Percentiles rank a stretch among this genome's conserved stretches.
These are phyloP conservation scores for Drosophila serrata DNA, from an alignment of 1,140 invertebrate species.

Conservation along the genomic window DNA sequence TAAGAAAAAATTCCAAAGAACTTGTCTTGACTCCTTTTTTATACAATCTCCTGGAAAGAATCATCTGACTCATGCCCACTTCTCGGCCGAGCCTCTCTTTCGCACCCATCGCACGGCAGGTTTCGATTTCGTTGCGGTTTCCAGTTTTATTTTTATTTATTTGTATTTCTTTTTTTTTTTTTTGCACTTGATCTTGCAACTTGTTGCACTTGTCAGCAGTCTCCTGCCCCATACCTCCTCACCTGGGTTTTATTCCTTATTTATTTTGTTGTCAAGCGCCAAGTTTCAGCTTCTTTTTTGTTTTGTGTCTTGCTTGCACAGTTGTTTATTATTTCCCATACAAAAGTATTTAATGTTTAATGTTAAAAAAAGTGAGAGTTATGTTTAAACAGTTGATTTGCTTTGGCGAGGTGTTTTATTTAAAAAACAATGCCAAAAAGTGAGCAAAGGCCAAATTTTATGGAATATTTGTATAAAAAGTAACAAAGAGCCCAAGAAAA, in stretches of 20 bases:
- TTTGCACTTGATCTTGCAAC: constrained; percentile 64
- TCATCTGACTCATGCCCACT: constrained; percentile 45
- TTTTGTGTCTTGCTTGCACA: constrained; percentile 22
- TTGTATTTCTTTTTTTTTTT: constrained; percentile 8
- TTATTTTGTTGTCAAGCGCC: constrained; percentile 19
- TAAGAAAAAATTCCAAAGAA: constrained; percentile 14
- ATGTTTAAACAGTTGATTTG: constrained; percentile 46
- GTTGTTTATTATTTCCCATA: constrained; percentile 15
- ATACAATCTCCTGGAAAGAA: constrained; percentile 18
- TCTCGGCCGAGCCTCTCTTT: constrained; percentile 3
- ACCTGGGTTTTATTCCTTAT: not conserved
- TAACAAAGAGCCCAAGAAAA: not conserved
- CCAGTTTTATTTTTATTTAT: constrained; percentile 27
- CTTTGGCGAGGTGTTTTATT: not conserved
- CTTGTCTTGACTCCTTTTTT: constrained; percentile 24
- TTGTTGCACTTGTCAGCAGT: constrained; percentile 60
- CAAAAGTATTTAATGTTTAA: constrained; percentile 9
- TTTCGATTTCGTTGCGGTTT: constrained; percentile 55
- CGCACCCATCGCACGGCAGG: constrained; percentile 18
- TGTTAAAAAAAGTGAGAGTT: not conserved
- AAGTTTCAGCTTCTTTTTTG: constrained; percentile 1
- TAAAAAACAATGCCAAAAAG: not conserved
- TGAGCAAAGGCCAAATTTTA: not conserved
- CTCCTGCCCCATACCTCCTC: not conserved
- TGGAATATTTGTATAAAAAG: constrained; percentile 4